Evolutionary conservation across 2,797 vertebrate genomes (phyloP).

Genomic region (Taenioides sp.): DNA sequence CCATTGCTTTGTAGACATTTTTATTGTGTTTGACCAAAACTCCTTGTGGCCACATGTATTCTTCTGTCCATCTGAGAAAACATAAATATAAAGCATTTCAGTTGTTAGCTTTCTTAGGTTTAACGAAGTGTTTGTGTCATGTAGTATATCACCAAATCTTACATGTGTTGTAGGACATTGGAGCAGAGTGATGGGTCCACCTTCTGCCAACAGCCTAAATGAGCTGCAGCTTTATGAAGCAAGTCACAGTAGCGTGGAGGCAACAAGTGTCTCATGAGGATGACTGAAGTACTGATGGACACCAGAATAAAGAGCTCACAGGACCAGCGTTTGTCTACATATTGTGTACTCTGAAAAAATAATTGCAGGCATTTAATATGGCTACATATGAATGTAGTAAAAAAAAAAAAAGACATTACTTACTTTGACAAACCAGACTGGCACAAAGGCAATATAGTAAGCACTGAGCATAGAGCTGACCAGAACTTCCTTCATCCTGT

Average conservation of each 20-base stretch:
- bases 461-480: conserved; percentile 98
- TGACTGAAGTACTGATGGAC: conserved; percentile 94
- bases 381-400: neutral
- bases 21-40: conserved; percentile 98
- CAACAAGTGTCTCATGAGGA: conserved; percentile 93
- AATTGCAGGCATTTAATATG: neutral
- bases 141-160: conserved; percentile 48
- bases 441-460: conserved; percentile 97
- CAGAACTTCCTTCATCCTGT: conserved; percentile 98
- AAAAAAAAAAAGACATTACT: conserved; percentile 13
- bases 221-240: conserved; percentile 95
- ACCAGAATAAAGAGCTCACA: conserved; percentile 98
- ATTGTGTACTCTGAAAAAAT: conserved; percentile 89
- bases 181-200: conserved; percentile 95
- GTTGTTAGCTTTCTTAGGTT: neutral
- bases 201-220: conserved; percentile 99
- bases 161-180: conserved; percentile 97
- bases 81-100: neutral
- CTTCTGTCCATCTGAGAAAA: conserved; percentile 91
- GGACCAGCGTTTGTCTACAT: conserved; percentile 98
- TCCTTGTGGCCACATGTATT: conserved; percentile 98
- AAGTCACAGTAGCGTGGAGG: conserved; percentile 96
- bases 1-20: conserved; percentile 98
- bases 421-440: conserved; percentile 99
- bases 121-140: neutral